Conservation (phyloP, 1,140 invertebrate species). For the Sycophaga agraensis region DNA sequence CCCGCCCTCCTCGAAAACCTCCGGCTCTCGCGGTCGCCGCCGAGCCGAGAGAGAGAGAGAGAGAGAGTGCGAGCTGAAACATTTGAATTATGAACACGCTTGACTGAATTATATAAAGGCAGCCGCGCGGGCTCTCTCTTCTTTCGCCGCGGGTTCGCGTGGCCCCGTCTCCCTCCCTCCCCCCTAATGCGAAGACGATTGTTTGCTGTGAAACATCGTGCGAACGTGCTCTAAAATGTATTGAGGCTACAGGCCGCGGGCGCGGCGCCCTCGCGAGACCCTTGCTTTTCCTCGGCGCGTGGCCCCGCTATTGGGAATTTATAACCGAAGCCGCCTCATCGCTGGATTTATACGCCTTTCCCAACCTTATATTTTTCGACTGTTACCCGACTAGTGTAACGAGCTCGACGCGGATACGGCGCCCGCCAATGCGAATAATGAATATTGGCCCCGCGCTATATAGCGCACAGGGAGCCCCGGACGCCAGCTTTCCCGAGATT, state of each 20-base stretch:
- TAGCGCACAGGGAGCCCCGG: too few relatives aligned
- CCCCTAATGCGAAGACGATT: constrained; percentile 3
- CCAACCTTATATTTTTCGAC: too few relatives aligned
- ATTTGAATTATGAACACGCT: constrained; percentile 35
- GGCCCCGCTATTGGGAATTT: background rate
- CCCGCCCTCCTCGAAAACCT: too few relatives aligned
- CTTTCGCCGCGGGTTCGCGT: background rate
- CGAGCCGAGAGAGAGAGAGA: background rate
- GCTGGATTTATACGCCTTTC: background rate
- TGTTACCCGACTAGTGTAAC: too few relatives aligned
- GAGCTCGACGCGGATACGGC: too few relatives aligned
- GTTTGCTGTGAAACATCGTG: constrained; percentile 5
- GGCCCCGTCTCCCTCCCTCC: background rate
- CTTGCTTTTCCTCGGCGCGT: background rate
- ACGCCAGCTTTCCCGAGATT: too few relatives aligned
- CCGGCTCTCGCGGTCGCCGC: too few relatives aligned
- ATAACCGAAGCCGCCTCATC: background rate
- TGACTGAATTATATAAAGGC: constrained; percentile 33
- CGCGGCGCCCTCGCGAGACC: background rate
- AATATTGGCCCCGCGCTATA: too few relatives aligned
- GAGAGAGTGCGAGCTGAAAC: background rate
- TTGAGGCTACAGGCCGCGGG: background rate
- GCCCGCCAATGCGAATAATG: too few relatives aligned
- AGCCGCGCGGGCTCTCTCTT: background rate
- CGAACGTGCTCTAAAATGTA: constrained; percentile 6